These are phyloP conservation scores for Scaptomyza tumidula DNA, from an alignment of 2,888 invertebrate genomes.

Conservation along the genomic window DNA sequence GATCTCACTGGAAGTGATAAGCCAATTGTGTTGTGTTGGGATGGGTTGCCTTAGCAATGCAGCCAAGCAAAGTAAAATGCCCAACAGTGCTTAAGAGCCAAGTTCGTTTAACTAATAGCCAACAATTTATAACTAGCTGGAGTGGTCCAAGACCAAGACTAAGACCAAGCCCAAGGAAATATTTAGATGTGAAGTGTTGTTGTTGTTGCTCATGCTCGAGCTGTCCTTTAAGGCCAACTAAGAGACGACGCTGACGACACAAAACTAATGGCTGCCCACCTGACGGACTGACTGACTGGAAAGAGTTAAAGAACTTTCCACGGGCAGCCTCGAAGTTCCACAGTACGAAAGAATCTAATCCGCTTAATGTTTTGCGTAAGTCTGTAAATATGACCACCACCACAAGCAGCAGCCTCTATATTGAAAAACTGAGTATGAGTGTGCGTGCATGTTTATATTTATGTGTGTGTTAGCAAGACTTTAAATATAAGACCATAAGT, in stretches of 20 bases:
- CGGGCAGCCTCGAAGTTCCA: slow-evolving; percentile 15
- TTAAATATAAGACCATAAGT: not conserved
- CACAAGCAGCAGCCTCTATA: slow-evolving; percentile 2
- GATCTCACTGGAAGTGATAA: no score
- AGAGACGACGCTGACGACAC: slow-evolving; percentile 10
- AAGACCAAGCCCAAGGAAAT: slow-evolving; percentile 15
- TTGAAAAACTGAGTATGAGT: slow-evolving; percentile 6
- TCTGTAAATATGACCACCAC: no score
- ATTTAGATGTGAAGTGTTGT: slow-evolving; percentile 4
- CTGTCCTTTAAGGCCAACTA: slow-evolving; percentile 2
- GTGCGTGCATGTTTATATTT: not conserved
- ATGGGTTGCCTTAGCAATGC: no score
- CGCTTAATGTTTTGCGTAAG: slow-evolving; percentile 76
- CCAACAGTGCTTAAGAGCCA: slow-evolving; percentile 12
- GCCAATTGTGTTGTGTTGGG: no score
- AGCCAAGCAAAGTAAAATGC: no score
- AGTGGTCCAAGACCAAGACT: slow-evolving; percentile 21
- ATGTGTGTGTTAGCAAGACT: not conserved
- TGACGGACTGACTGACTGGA: slow-evolving; percentile 6
- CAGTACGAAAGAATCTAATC: slow-evolving; percentile 64
- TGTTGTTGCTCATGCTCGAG: not conserved
- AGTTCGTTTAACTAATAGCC: slow-evolving; percentile 80
- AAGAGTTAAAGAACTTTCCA: slow-evolving; percentile 21
- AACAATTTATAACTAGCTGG: slow-evolving; percentile 72
- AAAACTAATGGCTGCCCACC: slow-evolving; percentile 49